These are phyloP conservation scores for Etheostoma perlongum DNA, from an alignment of 2,797 vertebrate species.

Conservation along the genomic window DNA sequence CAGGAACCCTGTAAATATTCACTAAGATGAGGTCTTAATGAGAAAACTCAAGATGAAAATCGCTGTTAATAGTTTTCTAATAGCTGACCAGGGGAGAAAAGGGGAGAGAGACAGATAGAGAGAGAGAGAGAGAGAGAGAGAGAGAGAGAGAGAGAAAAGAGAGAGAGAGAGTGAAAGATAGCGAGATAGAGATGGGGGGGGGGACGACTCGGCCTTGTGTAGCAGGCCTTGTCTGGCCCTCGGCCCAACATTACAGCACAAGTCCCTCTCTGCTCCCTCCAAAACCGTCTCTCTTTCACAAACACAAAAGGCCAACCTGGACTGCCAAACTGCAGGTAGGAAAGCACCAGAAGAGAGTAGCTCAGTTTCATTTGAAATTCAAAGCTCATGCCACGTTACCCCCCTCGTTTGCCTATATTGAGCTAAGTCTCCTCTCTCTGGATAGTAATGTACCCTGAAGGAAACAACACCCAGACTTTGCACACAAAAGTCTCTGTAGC, in stretches of 20 bases:
- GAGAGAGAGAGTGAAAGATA: constrained; percentile 31
- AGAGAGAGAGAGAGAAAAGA: constrained; percentile 11
- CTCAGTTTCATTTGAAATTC: constrained; percentile 49
- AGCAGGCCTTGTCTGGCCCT: constrained; percentile 79
- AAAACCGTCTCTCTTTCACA: constrained; percentile 52
- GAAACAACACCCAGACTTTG: constrained; percentile 46
- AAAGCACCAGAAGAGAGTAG: constrained; percentile 17
- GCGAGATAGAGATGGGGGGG: neutral
- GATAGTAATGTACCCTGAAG: constrained; percentile 48
- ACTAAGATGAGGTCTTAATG: constrained; percentile 14
- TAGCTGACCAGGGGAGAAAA: constrained; percentile 35
- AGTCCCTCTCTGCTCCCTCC: constrained; percentile 70
- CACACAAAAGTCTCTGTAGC: neutral
- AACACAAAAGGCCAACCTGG: constrained; percentile 52
- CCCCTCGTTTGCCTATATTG: constrained; percentile 43
- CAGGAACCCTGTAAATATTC: neutral
- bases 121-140: constrained; percentile 1
- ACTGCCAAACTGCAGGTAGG: constrained; percentile 59
- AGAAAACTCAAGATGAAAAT: constrained; percentile 16
- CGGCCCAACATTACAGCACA: constrained; percentile 75
- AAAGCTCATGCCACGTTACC: constrained; percentile 50
- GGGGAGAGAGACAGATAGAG: constrained; percentile 1
- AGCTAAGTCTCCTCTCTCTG: constrained; percentile 48
- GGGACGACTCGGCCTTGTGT: constrained; percentile 71
- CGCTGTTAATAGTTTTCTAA: constrained; percentile 28